phyloP scores from a whole-genome alignment of 2,888 invertebrate genomes.

The Bellardia pandia region DNA sequence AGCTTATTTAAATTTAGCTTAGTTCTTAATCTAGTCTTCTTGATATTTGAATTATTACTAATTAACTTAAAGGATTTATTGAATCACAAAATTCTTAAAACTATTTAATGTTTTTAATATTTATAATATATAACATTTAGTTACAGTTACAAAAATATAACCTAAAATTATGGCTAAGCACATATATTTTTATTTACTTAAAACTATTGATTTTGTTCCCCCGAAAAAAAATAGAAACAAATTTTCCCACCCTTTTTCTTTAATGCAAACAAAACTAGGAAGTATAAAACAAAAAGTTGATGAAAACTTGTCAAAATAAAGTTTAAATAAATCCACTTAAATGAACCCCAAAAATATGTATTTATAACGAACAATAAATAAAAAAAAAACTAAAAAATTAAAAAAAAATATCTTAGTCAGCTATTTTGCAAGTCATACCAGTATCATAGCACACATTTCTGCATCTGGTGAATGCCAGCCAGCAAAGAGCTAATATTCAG shows the following conservation, averaged over 20 bases:
- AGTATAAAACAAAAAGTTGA: constrained; percentile 9
- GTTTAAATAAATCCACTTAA: constrained; percentile 25
- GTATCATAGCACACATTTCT: neutral
- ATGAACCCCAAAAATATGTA: constrained; percentile 25
- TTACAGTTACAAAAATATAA: no score
- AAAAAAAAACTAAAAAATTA: neutral
- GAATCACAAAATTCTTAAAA: no score
- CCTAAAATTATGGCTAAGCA: no score
- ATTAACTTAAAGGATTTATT: no score
- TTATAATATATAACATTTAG: no score
- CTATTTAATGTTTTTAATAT: no score
- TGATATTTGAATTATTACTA: no score
- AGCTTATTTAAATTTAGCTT: no score
- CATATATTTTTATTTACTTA: neutral
- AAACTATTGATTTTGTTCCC: neutral
- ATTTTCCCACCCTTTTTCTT: neutral
- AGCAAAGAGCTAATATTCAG: constrained; percentile 12
- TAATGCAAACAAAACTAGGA: neutral
- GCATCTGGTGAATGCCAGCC: neutral
- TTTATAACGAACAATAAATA: neutral
- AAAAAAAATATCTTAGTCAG: constrained; percentile 7
- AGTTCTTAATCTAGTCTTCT: no score
- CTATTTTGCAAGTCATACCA: neutral
- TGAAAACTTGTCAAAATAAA: constrained; percentile 13
- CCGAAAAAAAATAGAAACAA: neutral